Percentiles rank a stretch among this genome's conserved stretches.
Conservation (phyloP, 2,797 vertebrate species). For the Sylvia borin region DNA sequence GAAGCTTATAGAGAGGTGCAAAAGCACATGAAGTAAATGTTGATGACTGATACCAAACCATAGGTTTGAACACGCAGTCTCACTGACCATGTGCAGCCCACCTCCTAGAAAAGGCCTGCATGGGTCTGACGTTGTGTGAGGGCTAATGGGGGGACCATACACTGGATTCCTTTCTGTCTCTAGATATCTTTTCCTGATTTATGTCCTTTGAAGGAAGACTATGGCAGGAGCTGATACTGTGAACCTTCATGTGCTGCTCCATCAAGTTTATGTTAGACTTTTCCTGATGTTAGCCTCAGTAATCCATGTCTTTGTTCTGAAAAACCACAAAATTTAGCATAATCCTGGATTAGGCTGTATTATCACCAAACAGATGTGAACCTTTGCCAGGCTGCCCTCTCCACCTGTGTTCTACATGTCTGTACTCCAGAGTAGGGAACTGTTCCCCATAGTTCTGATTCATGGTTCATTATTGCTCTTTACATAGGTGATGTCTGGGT, state of each 20-base stretch:
- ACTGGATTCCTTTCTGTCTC: fast-evolving
- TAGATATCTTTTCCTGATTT: background rate
- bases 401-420: background rate
- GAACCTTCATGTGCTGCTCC: background rate
- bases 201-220: background rate
- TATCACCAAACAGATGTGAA: background rate
- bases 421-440: background rate
- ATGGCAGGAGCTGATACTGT: background rate
- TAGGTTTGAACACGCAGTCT: background rate
- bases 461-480: background rate
- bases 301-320: background rate
- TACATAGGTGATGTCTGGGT: background rate
- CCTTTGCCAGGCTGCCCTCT: background rate
- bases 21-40: background rate
- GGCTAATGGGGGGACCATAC: fast-evolving
- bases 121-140: background rate
- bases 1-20: background rate
- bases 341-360: background rate
- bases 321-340: background rate
- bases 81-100: background rate
- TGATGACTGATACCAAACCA: background rate
- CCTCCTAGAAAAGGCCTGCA: background rate
- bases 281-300: background rate
- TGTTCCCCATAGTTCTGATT: background rate
- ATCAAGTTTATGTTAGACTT: background rate